These are phyloP conservation scores for Euleptes europaea DNA, from an alignment of 2,113 vertebrate genomes.

Conservation along the genomic window DNA sequence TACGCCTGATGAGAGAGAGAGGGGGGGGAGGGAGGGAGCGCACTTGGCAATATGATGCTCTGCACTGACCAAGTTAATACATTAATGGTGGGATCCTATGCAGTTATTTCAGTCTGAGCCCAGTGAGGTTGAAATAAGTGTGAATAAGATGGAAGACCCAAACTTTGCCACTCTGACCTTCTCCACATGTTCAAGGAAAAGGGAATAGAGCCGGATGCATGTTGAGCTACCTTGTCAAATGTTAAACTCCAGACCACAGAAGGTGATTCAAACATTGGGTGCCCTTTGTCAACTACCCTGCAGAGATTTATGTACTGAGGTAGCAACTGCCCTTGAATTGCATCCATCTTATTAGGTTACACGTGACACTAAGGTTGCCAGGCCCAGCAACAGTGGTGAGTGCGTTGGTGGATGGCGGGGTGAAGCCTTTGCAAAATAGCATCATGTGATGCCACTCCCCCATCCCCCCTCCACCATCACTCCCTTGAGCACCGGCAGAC, in stretches of 20 bases:
- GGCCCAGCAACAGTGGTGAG: background rate
- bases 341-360: background rate
- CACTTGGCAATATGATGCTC: no score
- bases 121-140: no score
- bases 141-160: background rate
- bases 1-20: no score
- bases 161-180: background rate
- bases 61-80: no score
- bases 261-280: background rate
- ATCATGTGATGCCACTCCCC: accelerated
- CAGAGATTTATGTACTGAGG: background rate
- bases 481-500: background rate
- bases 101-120: no score
- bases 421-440: background rate
- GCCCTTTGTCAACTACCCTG: no score
- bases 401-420: background rate
- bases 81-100: no score
- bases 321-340: background rate
- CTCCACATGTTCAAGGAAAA: background rate
- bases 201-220: background rate
- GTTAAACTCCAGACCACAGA: background rate
- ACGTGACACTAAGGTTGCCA: background rate
- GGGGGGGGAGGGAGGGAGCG: no score
- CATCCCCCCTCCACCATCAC: no score
- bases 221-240: background rate